These are phyloP conservation scores for Raphicerus campestris DNA, from an alignment of 2,113 vertebrate genomes.

Conservation along the genomic window DNA sequence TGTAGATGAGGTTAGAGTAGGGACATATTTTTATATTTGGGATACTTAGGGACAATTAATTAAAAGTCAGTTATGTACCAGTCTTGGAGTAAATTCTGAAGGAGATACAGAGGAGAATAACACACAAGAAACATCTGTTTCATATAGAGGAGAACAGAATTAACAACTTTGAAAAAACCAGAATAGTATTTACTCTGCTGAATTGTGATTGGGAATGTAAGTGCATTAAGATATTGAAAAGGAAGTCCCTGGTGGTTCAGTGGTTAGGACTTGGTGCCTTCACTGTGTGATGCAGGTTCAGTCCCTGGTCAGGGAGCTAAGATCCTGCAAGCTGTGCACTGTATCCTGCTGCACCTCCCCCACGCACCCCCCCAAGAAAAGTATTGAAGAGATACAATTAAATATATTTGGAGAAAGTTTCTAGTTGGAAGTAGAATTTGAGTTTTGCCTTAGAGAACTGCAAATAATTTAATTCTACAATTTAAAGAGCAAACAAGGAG, in stretches of 20 bases:
- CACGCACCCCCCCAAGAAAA: no score
- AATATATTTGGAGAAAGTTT: neutral
- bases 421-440: neutral
- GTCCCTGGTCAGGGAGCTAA: neutral
- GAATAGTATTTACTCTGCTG: neutral
- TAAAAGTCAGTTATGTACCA: neutral
- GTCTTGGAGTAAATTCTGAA: neutral
- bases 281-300: neutral
- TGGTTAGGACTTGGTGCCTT: neutral
- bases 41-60: neutral
- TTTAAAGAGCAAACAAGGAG: neutral
- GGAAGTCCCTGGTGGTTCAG: neutral
- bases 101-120: neutral
- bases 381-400: neutral
- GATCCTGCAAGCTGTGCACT: neutral
- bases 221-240: neutral
- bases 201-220: constrained; percentile 6
- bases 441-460: neutral
- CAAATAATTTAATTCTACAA: neutral
- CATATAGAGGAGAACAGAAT: neutral
- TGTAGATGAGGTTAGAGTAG: neutral
- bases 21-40: neutral
- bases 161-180: neutral
- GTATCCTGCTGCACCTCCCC: neutral
- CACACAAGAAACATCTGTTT: neutral